Evolutionary conservation across 1,140 invertebrate genomes (phyloP).

Genomic region (Oppia nitens): DNA sequence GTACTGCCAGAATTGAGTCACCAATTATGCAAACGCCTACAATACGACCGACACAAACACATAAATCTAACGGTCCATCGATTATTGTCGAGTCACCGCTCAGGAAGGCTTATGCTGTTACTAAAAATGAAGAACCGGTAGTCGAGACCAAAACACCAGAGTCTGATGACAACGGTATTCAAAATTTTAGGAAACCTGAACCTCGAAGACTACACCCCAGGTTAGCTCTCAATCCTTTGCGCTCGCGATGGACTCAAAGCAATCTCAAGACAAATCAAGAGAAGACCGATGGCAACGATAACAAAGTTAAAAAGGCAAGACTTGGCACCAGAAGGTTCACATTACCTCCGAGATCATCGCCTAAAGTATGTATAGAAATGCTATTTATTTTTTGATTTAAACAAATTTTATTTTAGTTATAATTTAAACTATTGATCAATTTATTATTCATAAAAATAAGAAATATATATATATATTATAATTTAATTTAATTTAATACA

Average conservation of each 20-base stretch:
- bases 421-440: too few species aligned
- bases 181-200: neutral
- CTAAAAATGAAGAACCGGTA: neutral
- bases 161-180: neutral
- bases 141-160: neutral
- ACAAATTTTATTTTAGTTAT: too few species aligned
- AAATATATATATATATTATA: too few species aligned
- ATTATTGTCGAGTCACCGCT: neutral
- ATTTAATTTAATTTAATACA: too few species aligned
- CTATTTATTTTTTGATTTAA: too few species aligned
- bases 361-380: slow-evolving; percentile 2
- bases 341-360: slow-evolving; percentile 4
- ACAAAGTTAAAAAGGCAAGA: slow-evolving; percentile 2
- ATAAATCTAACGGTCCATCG: neutral
- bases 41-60: slow-evolving; percentile 3
- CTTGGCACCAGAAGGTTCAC: slow-evolving; percentile 9
- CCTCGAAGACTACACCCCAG: neutral
- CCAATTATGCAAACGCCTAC: neutral
- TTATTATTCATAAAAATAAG: too few species aligned
- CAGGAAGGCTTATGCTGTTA: neutral
- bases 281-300: neutral
- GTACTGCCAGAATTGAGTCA: slow-evolving; percentile 40
- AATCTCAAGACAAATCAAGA: neutral
- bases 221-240: slow-evolving; percentile 1
- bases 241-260: slow-evolving; percentile 8